These are phyloP conservation scores for Clarias fuscus DNA, from an alignment of 2,797 vertebrate genomes.

Conservation along the genomic window DNA sequence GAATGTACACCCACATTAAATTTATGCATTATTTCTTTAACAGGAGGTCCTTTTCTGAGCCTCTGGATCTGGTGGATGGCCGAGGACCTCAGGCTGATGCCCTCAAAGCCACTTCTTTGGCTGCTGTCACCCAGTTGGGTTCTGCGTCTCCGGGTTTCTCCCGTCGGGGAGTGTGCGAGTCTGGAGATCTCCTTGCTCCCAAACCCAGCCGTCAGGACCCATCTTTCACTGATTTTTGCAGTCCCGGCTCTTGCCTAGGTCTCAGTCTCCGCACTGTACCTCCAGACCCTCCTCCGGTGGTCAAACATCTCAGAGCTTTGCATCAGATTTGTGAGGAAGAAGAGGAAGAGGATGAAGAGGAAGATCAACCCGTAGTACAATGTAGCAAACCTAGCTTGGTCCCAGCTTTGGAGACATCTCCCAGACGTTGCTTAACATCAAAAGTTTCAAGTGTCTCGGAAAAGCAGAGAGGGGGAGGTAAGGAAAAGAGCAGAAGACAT, in stretches of 20 bases:
- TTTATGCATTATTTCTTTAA: slow-evolving; percentile 23
- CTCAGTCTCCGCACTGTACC: slow-evolving; percentile 68
- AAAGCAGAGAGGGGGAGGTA: background rate
- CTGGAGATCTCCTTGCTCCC: slow-evolving; percentile 70
- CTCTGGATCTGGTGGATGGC: slow-evolving; percentile 50
- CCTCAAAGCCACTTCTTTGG: slow-evolving; percentile 57
- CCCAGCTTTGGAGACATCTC: slow-evolving; percentile 12
- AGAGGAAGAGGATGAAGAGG: slow-evolving; percentile 71
- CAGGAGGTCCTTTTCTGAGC: slow-evolving; percentile 57
- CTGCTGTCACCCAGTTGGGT: slow-evolving; percentile 41
- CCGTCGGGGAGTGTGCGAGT: slow-evolving; percentile 66
- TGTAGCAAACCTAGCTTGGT: background rate
- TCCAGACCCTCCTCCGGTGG: slow-evolving; percentile 67
- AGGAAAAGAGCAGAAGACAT: slow-evolving; percentile 20
- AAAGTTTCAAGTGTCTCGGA: background rate
- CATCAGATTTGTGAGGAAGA: slow-evolving; percentile 83
- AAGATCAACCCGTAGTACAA: slow-evolving; percentile 38
- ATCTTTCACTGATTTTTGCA: slow-evolving; percentile 62
- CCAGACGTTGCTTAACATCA: background rate
- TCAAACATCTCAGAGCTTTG: slow-evolving; percentile 76
- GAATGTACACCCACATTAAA: background rate
- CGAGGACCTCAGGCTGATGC: background rate
- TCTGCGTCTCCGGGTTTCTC: slow-evolving; percentile 59
- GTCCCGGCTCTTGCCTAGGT: slow-evolving; percentile 56
- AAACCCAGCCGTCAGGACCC: slow-evolving; percentile 60